Base-by-base conservation (phyloP, 2,888 invertebrate species). In the Thecophora atra region DNA sequence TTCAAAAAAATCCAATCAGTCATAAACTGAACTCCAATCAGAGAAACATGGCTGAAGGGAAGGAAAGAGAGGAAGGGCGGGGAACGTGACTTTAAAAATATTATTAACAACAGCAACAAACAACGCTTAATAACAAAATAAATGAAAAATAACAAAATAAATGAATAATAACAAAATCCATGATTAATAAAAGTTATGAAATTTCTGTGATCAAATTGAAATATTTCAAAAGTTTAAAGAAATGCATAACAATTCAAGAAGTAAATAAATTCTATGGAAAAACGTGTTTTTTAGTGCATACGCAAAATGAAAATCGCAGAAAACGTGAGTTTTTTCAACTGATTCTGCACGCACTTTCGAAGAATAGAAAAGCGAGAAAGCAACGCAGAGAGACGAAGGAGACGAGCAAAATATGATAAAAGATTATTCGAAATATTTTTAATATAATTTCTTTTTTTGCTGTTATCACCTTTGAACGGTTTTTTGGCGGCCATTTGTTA, bases 241-340 rank as follows among this genome's bases (percentile, higher is more conserved):
- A 58, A 24, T 17, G 19, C 51, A 66, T 52, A 64, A 70, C 66
- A 71, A 71, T 42, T 69, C 24, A 51, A 62, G 13, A 52, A 52
- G 52, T 47, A 37, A 67, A 70, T 70, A 63, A 66, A 62, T 69
- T 54, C 42, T 19, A 58, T 71, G n/a, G 58, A 67, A 72, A 44
- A 21, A 56, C 65, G 47, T 66, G 21, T 19, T 52, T 51, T 37
- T 11, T 52, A 28, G 47, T 26, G 47, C 47, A 47, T 64, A 21
- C 26, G 19, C 19, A 19, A 37, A 64, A 51, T 51, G 51, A 47
- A 24, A 60, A 47, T 28, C 30, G 13, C 7, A 19, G 54, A 70
- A 52, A 63, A 70, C 69, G 69, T 69, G 69, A 44, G 47, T 26
- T 51, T 24, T 65, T 47, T 24, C 17, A 44, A 47, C 47, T 37